Conservation (phyloP, 2,113 vertebrate species). For the Ammodytes dubius region DNA sequence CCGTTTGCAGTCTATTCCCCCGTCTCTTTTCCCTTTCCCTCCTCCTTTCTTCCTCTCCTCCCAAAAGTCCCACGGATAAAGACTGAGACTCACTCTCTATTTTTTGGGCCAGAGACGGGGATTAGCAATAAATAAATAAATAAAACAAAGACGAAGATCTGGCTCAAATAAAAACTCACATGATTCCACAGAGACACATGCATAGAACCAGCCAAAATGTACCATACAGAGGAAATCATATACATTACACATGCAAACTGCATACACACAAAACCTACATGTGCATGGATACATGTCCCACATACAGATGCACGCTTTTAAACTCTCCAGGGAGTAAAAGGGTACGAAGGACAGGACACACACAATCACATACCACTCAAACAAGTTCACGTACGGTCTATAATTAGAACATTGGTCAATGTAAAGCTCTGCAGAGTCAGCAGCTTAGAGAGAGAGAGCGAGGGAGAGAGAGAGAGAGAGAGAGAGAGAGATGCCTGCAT, state of each 20-base stretch:
- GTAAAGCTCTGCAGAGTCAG: conserved; percentile 63
- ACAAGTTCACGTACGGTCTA: conserved; percentile 51
- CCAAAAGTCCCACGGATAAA: conserved; percentile 48
- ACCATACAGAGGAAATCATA: background rate
- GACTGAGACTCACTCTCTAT: conserved; percentile 42
- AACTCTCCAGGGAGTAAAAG: conserved; percentile 5
- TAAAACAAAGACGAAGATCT: background rate
- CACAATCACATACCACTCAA: conserved; percentile 39
- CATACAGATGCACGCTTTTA: background rate
- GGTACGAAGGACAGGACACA: conserved; percentile 25
- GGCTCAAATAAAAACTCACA: conserved; percentile 32
- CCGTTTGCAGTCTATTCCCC: conserved; percentile 5
- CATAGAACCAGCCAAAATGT: background rate
- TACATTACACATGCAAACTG: background rate
- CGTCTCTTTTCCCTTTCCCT: background rate
- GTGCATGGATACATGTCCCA: background rate
- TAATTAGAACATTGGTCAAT: conserved; percentile 67
- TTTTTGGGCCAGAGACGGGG: conserved; percentile 48
- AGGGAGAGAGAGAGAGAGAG: too few relatives aligned
- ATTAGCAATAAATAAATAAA: conserved; percentile 50
- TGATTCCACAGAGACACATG: conserved; percentile 5
- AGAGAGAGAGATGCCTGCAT: background rate
- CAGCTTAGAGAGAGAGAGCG: conserved; percentile 21
- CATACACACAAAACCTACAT: background rate
- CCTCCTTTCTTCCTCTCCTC: conserved; percentile 25